Percentiles rank a stretch among this genome's conserved stretches.
phyloP scores from a whole-genome alignment of 2,888 invertebrate species.

The Pyrrhopygopsis socrates region DNA sequence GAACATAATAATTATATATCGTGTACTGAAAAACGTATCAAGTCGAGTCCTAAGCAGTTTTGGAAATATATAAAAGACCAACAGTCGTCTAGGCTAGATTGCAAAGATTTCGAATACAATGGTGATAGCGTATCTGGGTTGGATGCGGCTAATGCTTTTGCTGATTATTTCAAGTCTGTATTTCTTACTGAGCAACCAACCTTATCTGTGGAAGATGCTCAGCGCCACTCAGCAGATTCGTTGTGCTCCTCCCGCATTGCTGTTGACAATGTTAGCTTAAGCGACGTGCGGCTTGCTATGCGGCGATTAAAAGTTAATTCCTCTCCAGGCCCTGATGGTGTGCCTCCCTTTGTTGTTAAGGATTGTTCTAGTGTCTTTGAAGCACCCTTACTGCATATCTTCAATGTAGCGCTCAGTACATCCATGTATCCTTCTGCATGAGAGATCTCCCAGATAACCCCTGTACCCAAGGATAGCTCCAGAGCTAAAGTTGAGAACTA shows the following conservation, averaged over 20 bases:
- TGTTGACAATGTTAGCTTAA: background rate
- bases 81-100: background rate
- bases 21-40: slow-evolving; percentile 2
- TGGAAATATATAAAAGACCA: slow-evolving; percentile 29
- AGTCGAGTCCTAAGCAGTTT: slow-evolving; percentile 18
- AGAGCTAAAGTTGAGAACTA: background rate
- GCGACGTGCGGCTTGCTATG: background rate
- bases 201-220: background rate
- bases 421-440: background rate
- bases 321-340: background rate
- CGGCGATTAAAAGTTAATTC: background rate
- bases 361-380: background rate
- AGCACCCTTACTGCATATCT: background rate
- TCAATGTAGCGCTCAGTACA: background rate
- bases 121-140: background rate
- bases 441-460: background rate
- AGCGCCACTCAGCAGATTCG: background rate
- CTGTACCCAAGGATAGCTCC: background rate
- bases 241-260: slow-evolving; percentile 3
- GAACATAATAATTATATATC: slow-evolving; percentile 17
- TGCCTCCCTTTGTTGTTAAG: background rate
- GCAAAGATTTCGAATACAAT: background rate
- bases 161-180: slow-evolving; percentile 22
- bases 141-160: slow-evolving; percentile 29
- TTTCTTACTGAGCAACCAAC: slow-evolving; percentile 1